phyloP scores from a whole-genome alignment of 2,113 vertebrate genomes.

The Hipposideros armiger region DNA sequence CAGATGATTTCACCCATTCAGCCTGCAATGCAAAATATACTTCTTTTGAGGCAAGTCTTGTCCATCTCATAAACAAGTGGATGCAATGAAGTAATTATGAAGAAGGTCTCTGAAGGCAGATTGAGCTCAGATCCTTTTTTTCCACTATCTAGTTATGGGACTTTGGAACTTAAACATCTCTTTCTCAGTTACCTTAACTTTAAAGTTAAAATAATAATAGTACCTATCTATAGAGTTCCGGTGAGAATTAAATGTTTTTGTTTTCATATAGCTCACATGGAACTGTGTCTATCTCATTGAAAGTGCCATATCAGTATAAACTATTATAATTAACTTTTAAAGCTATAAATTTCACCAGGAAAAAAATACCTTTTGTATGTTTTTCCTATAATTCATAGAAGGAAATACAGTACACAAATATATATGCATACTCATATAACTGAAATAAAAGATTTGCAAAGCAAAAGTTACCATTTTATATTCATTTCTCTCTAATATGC shows the following conservation, averaged over 20 bases:
- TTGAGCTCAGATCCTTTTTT: neutral
- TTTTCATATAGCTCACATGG: neutral
- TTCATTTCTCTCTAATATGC: neutral
- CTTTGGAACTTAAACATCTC: neutral
- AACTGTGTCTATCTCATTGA: neutral
- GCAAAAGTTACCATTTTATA: neutral
- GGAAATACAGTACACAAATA: neutral
- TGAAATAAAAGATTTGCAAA: conserved; percentile 10
- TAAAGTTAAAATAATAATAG: conserved; percentile 12
- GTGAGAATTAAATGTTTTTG: neutral
- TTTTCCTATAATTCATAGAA: neutral
- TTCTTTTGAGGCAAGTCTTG: neutral
- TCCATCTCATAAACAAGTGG: neutral
- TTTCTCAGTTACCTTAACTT: neutral
- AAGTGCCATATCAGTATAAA: neutral
- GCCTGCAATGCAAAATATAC: neutral
- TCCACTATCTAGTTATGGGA: neutral
- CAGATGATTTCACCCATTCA: neutral
- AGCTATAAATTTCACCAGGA: neutral
- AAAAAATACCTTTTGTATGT: neutral
- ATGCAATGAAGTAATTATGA: neutral
- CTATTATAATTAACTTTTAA: neutral
- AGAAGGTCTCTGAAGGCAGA: neutral
- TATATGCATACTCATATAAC: neutral
- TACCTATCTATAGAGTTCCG: neutral